A percentile compares a stretch with the other conserved stretches of the same genome.
Conservation (phyloP, 1,140 invertebrate species). For the Cotesia typhae region DNA sequence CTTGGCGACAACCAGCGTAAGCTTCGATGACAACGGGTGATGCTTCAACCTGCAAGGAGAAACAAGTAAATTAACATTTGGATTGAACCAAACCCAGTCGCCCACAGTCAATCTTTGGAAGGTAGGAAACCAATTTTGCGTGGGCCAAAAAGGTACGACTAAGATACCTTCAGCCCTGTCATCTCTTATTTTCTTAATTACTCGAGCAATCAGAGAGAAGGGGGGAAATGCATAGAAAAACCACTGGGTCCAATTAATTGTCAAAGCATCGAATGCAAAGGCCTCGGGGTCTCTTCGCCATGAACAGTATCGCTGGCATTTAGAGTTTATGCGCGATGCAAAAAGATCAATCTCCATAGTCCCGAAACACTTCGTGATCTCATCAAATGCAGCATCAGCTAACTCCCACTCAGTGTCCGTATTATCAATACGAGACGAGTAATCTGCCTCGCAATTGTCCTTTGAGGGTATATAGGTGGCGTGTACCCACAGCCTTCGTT, state of each 20-base stretch:
- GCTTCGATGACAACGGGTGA: constrained; percentile 26
- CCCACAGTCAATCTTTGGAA: constrained; percentile 25
- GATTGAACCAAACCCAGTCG: constrained; percentile 19
- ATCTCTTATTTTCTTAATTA: constrained; percentile 41
- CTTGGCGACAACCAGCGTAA: constrained; percentile 31
- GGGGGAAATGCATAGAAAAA: constrained; percentile 43
- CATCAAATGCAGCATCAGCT: constrained; percentile 26
- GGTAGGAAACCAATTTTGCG: constrained; percentile 38
- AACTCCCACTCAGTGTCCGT: constrained; percentile 33
- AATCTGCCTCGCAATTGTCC: constrained; percentile 43
- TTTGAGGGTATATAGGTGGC: constrained; percentile 45
- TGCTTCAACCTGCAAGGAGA: constrained; percentile 33
- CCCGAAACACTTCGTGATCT: constrained; percentile 41
- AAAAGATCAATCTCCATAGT: constrained; percentile 43
- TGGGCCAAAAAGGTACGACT: constrained; percentile 44
- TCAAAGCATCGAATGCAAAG: constrained; percentile 39
- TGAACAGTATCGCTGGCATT: constrained; percentile 40
- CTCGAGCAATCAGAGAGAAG: constrained; percentile 42
- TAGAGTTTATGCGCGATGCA: constrained; percentile 43
- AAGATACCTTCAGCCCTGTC: constrained; percentile 43
- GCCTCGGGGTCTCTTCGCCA: constrained; percentile 41
- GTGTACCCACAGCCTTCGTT: constrained; percentile 38
- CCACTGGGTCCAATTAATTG: constrained; percentile 32
- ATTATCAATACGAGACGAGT: constrained; percentile 37
- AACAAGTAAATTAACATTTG: constrained; percentile 29